phyloP scores from a whole-genome alignment of 37 sponge, comb jelly and placozoan genomes.

The Chondrilla cf. caribensis region DNA sequence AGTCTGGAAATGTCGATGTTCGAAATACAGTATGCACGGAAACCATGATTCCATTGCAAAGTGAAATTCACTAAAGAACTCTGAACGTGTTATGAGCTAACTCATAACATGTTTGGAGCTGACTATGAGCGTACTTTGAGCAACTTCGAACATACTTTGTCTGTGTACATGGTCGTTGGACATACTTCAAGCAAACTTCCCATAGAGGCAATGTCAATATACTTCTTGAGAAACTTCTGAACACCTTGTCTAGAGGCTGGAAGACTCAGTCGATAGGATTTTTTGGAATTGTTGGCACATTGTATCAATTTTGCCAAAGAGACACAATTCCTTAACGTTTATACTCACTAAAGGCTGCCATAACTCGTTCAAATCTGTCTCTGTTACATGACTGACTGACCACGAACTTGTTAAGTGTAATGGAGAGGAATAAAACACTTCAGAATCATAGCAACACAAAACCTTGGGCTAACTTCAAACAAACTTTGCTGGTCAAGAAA shows the following conservation, averaged over 20 bases:
- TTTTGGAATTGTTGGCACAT: slow-evolving; percentile 9
- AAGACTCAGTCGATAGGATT: not conserved
- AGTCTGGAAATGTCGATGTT: too few relatives aligned
- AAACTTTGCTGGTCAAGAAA: not conserved
- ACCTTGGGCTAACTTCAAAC: not conserved
- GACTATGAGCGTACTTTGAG: too few relatives aligned
- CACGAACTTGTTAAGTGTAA: too few relatives aligned
- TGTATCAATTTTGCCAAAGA: not conserved
- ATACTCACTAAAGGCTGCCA: slow-evolving; percentile 9
- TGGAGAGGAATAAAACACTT: not conserved
- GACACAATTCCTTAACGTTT: not conserved
- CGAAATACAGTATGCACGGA: too few relatives aligned
- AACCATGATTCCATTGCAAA: too few relatives aligned
- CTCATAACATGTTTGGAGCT: too few relatives aligned
- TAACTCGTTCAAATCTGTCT: not conserved
- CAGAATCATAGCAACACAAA: not conserved
- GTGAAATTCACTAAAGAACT: too few relatives aligned
- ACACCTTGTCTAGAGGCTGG: slow-evolving; percentile 16
- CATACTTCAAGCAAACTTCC: not conserved
- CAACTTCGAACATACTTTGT: not conserved
- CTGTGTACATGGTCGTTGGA: not conserved
- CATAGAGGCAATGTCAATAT: slow-evolving; percentile 1
- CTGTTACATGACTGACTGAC: not conserved
- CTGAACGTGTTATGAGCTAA: too few relatives aligned
- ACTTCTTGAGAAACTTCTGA: slow-evolving; percentile 3